Base-by-base conservation (phyloP, 2,888 invertebrate genomes). In the Calameuta pallipes region DNA sequence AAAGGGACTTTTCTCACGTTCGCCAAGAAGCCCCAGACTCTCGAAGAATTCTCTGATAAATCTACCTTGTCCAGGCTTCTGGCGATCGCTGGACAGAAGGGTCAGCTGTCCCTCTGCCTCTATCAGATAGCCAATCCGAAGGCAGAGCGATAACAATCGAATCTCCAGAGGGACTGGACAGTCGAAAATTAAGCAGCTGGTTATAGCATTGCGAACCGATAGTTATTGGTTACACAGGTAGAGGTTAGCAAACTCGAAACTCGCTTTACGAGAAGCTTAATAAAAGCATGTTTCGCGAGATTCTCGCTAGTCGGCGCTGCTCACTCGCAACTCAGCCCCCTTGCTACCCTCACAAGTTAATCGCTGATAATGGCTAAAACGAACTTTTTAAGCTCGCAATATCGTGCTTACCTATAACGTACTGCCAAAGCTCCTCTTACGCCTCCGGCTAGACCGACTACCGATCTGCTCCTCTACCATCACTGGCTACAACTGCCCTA, bases 331-430 rank as follows among this genome's bases (percentile, higher is more conserved):
- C 33, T 34, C 71, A 71, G 3, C 71, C 71, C 71, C 71, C 30
- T 23, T 15, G 70, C n/a, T 30, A 30, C 15, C 41, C 41, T 41
- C 41, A 15, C 41, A 78, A 78, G 78, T 82, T 82, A 79, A 80
- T 80, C 79, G 80, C 77, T 79, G 82, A 82, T 82, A 80, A 78
- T 79, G 77, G 79, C 71, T 78, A 77, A 76, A 82, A 80, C 77
- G 75, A 80, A 82, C 79, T 82, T 82, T 82, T 82, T 78, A 82
- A 80, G 80, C 80, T 75, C 73, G 73, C 75, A 75, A 82, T 80
- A 82, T 80, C 76, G 77, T 37, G 74, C 74, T 76, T 80, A 79
- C 75, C 74, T 76, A 73, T 41, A 41, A 41, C 41, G 41, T 41
- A 41, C 41, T 15, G 41, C 41, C 4, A 41, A 11, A 6, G 70